Base-by-base conservation (phyloP, 1,140 invertebrate genomes). In the Atta cephalotes region DNA sequence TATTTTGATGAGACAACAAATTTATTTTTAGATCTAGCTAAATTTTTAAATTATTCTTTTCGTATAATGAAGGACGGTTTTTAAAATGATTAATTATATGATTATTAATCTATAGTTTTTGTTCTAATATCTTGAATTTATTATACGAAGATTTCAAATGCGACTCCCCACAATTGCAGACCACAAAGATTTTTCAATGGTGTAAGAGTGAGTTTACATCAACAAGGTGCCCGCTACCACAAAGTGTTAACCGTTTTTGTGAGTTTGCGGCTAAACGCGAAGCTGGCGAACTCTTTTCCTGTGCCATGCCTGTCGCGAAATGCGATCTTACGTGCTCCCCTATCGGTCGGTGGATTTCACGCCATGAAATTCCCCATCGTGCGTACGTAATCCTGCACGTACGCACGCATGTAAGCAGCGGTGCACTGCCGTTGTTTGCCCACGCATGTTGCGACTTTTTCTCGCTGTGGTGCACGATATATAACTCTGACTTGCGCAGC, bases 381-480 rank as follows among this genome's bases (percentile, higher is more conserved):
- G 53, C 72, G 56, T 58, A 58, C 18, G 53, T 56, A 56, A 56
- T 21, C 7, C 56, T 7, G n/a, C n/a, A 9, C 56, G 56, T 51
- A 51, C 4, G 68, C 60, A 49, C 45, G 39, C 72, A 45, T 39
- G 31, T 45, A 39, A 58, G 28, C 85, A 39, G 76, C 18, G 39
- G 49, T 16, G 28, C 12, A 25, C 68, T 58, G 82, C 60, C 56
- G 88, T 77, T 88, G 88, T 88, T 89, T 88, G 82, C 76, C 63
- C 88, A 81, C 87, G 87, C 82, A 25, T 60, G 70, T 68, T 58
- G 63, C 72, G 58, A 88, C 72, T 89, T 89, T 87, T 89, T 89
- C 86, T 7, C 56, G 53, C n/a, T 49, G 45, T 65, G 12, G 10
- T 18, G 65, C 53, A 74, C 68, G 53, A 74, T 74, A 86, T 86